phyloP scores from a whole-genome alignment of 2,797 vertebrate species.

The Hippocampus kuda region DNA sequence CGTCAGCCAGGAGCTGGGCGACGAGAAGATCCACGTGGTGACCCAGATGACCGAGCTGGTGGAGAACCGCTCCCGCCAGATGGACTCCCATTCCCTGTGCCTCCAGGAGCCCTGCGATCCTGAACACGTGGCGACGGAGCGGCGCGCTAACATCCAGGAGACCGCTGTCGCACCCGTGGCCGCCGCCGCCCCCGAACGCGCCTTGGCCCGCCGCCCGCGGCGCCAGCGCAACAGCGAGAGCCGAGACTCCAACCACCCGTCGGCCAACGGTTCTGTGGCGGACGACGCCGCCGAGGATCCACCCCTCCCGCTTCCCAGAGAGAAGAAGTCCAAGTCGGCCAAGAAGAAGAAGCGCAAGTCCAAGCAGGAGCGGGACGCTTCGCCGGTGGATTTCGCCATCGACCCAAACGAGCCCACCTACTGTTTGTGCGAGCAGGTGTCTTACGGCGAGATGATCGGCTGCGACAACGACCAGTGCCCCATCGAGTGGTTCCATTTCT shows the following conservation, averaged over 20 bases:
- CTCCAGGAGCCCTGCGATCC: slow-evolving; percentile 78
- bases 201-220: slow-evolving; percentile 78
- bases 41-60: slow-evolving; percentile 94
- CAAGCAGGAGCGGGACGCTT: slow-evolving; percentile 87
- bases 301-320: slow-evolving; percentile 69
- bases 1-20: slow-evolving; percentile 90
- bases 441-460: slow-evolving; percentile 96
- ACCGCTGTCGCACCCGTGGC: slow-evolving; percentile 26
- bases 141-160: slow-evolving; percentile 43
- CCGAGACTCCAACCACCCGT: slow-evolving; percentile 82
- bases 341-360: slow-evolving; percentile 98
- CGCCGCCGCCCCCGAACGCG: slow-evolving; percentile 77
- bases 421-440: slow-evolving; percentile 96
- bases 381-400: slow-evolving; percentile 87
- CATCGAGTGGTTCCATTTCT: slow-evolving; percentile 99
- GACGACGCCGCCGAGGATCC: slow-evolving; percentile 79
- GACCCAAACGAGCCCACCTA: slow-evolving; percentile 98
- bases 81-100: slow-evolving; percentile 84
- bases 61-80: slow-evolving; percentile 90
- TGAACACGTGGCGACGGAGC: slow-evolving; percentile 63
- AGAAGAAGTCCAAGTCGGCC: slow-evolving; percentile 89
- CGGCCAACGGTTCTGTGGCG: slow-evolving; percentile 78
- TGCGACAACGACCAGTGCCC: slow-evolving; percentile 96
- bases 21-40: slow-evolving; percentile 96
- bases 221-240: slow-evolving; percentile 91